Conservation (phyloP, 2,113 vertebrate species). For the Zeus faber region DNA sequence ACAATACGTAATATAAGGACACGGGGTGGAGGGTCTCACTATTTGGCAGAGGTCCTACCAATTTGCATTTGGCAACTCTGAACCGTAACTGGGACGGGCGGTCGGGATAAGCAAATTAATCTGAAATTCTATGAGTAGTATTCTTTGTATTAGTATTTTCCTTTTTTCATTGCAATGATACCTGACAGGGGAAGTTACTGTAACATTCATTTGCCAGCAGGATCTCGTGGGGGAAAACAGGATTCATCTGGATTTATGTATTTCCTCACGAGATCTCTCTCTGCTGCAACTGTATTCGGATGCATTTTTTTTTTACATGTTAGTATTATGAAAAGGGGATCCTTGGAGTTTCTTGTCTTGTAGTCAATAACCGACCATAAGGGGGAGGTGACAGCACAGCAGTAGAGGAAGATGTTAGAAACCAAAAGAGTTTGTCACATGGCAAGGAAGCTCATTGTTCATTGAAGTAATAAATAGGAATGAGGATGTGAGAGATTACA, state of each 20-base stretch:
- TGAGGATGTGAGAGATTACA: constrained; percentile 69
- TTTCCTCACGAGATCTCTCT: not conserved
- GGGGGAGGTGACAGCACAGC: constrained; percentile 57
- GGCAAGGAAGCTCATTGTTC: constrained; percentile 63
- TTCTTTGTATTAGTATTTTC: not conserved
- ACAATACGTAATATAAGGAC: constrained; percentile 69
- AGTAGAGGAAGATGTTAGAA: constrained; percentile 67
- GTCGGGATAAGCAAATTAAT: not conserved
- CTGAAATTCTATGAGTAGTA: not conserved
- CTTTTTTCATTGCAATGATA: not conserved
- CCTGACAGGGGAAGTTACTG: not conserved
- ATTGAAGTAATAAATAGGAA: constrained; percentile 64
- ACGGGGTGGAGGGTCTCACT: constrained; percentile 38
- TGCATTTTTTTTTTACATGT: constrained; percentile 1
- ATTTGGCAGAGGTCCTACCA: not conserved
- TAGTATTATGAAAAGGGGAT: not conserved
- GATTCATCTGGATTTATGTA: not conserved
- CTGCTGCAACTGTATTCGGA: no score
- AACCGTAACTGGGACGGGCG: constrained; percentile 7
- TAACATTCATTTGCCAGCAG: not conserved
- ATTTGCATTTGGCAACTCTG: not conserved
- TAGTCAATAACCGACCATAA: constrained; percentile 20
- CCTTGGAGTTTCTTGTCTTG: not conserved
- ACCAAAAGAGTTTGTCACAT: constrained; percentile 59
- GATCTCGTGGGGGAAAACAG: not conserved